Percentiles rank a stretch among this genome's conserved stretches.
These are phyloP conservation scores for Rhodinocichla rosea DNA, from an alignment of 2,113 vertebrate genomes.

Conservation along the genomic window DNA sequence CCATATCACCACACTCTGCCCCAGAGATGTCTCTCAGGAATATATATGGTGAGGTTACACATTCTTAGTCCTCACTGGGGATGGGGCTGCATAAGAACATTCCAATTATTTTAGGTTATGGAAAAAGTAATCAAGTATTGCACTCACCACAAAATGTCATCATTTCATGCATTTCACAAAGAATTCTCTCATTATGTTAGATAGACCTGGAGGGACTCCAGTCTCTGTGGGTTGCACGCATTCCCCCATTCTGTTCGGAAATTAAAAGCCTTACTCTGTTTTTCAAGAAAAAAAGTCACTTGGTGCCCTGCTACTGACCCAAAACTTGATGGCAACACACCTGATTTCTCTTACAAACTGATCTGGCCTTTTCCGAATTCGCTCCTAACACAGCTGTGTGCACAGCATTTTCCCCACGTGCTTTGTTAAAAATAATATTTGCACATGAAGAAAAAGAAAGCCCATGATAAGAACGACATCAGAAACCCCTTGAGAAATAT, in stretches of 20 bases:
- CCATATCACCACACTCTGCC: background rate
- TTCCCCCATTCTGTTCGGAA: background rate
- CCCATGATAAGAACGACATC: background rate
- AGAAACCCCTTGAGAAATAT: background rate
- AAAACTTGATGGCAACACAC: conserved; percentile 28
- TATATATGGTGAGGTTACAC: background rate
- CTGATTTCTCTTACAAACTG: conserved; percentile 33
- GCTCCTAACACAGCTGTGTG: background rate
- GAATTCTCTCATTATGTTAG: conserved; percentile 47
- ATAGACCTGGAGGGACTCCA: conserved; percentile 54
- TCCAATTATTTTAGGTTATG: conserved; percentile 37
- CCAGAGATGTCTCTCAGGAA: background rate
- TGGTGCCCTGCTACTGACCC: conserved; percentile 32
- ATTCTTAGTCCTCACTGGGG: background rate
- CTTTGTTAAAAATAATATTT: background rate
- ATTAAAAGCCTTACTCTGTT: background rate
- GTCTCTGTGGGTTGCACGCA: background rate
- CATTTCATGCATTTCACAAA: conserved; percentile 33
- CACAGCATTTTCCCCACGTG: background rate
- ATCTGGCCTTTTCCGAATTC: background rate
- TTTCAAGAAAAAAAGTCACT: background rate
- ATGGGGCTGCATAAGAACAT: background rate
- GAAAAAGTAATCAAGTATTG: conserved; percentile 39
- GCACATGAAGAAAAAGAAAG: background rate
- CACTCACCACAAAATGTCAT: conserved; percentile 46